phyloP scores from a whole-genome alignment of 2,888 invertebrate species.

The Synergus umbraculus region DNA sequence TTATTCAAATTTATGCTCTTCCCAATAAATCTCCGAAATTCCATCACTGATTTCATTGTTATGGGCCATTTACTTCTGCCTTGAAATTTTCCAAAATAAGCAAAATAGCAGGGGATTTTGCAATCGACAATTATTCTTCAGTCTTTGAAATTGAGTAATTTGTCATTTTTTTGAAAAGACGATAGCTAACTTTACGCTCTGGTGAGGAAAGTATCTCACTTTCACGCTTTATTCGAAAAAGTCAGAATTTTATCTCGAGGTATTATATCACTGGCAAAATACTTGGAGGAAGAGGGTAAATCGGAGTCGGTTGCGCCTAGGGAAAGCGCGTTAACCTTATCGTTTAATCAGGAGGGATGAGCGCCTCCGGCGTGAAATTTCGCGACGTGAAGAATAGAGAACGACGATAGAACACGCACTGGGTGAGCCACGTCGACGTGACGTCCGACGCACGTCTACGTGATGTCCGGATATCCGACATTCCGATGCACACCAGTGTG shows the following conservation, averaged over 20 bases:
- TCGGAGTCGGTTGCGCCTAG: not conserved
- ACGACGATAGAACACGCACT: slow-evolving; percentile 40
- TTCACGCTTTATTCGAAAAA: not conserved
- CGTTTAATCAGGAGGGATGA: slow-evolving; percentile 44
- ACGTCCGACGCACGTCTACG: slow-evolving; percentile 52
- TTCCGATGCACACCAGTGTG: slow-evolving; percentile 42
- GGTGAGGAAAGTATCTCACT: not conserved
- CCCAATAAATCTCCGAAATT: not conserved
- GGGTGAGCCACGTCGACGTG: slow-evolving; percentile 39
- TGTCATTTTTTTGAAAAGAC: not conserved
- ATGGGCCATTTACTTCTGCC: not conserved
- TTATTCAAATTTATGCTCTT: slow-evolving; percentile 17
- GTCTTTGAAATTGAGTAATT: not conserved
- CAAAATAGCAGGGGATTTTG: not conserved
- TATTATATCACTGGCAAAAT: not conserved
- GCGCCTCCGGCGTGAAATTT: slow-evolving; percentile 43
- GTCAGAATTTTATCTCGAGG: not conserved
- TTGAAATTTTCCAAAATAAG: not conserved
- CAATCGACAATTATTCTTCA: not conserved
- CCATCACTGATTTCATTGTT: not conserved
- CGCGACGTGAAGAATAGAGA: slow-evolving; percentile 30
- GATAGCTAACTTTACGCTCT: not conserved
- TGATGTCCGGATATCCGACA: slow-evolving; percentile 55
- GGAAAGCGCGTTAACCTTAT: slow-evolving; percentile 43
- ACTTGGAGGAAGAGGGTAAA: not conserved